Percentiles rank a stretch among this genome's conserved stretches.
Evolutionary conservation across 2,888 invertebrate genomes (phyloP).

Genomic region (Nomada lathburiana): DNA sequence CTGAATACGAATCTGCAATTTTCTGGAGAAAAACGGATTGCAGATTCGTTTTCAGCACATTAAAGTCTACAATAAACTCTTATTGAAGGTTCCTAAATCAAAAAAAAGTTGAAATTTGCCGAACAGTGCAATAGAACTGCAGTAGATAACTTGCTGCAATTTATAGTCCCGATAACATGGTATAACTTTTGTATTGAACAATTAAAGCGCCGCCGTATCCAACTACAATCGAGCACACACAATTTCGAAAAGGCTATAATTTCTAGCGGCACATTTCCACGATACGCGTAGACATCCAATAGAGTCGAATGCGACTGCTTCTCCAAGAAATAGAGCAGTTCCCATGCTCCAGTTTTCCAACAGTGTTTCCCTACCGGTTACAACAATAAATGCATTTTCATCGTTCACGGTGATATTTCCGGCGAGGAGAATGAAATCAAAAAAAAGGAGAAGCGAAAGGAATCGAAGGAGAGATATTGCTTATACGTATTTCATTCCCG

Average conservation of each 20-base stretch:
- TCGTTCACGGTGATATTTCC: not conserved
- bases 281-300: not conserved
- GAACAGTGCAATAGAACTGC: too few species aligned
- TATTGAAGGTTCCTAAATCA: too few species aligned
- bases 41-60: too few species aligned
- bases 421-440: not conserved
- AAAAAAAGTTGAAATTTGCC: too few species aligned
- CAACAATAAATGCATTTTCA: slow-evolving; percentile 39
- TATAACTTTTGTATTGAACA: not conserved
- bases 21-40: too few species aligned
- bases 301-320: not conserved
- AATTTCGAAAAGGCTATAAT: slow-evolving; percentile 13
- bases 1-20: too few species aligned
- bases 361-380: not conserved
- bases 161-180: too few species aligned
- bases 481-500: slow-evolving; percentile 7
- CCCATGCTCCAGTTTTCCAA: slow-evolving; percentile 7
- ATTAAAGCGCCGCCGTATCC: not conserved
- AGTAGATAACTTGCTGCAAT: too few species aligned
- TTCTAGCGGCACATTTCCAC: not conserved
- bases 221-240: not conserved
- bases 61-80: too few species aligned
- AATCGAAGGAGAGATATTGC: not conserved
- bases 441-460: not conserved
- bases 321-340: slow-evolving; percentile 11